Conservation (phyloP, 1,140 invertebrate species). For the Drosophila teissieri region DNA sequence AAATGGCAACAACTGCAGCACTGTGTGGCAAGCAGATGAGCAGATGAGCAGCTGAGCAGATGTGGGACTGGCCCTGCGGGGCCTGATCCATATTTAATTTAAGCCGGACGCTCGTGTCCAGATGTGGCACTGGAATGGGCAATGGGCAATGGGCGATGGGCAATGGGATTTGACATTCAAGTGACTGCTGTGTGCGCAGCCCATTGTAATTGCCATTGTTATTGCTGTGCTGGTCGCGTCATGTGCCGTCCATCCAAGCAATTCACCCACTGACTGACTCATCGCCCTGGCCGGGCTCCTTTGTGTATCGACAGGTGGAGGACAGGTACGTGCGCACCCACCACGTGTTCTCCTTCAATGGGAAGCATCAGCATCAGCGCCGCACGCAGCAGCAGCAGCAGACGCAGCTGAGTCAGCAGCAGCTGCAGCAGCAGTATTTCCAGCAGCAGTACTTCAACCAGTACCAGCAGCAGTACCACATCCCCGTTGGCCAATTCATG, state of each 20-base stretch:
- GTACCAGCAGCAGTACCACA: constrained; percentile 76
- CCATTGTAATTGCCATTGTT: constrained; percentile 28
- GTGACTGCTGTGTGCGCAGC: constrained; percentile 59
- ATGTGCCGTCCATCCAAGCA: not conserved
- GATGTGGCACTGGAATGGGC: constrained; percentile 4
- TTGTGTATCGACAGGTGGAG: constrained; percentile 71
- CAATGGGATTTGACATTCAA: constrained; percentile 67
- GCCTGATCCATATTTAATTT: constrained; percentile 69
- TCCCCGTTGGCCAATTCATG: constrained; percentile 65
- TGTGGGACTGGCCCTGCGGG: constrained; percentile 35
- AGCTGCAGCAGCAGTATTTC: constrained; percentile 68
- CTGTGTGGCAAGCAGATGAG: constrained; percentile 27
- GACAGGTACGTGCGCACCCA: constrained; percentile 82
- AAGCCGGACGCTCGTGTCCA: constrained; percentile 14
- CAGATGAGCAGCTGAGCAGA: constrained; percentile 38
- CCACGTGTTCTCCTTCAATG: constrained; percentile 77
- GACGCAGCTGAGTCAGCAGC: constrained; percentile 69
- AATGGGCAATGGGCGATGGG: too few species aligned
- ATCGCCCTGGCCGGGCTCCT: constrained; percentile 9
- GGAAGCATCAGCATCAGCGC: constrained; percentile 76
- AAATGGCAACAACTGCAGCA: constrained; percentile 20
- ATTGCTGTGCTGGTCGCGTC: constrained; percentile 23
- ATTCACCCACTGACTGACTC: constrained; percentile 14
- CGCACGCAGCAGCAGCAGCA: constrained; percentile 75
- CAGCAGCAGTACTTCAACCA: constrained; percentile 72